A percentile compares a stretch with the other conserved stretches of the same genome.
Conservation (phyloP, 2,797 vertebrate genomes). For the Antrozous pallidus region DNA sequence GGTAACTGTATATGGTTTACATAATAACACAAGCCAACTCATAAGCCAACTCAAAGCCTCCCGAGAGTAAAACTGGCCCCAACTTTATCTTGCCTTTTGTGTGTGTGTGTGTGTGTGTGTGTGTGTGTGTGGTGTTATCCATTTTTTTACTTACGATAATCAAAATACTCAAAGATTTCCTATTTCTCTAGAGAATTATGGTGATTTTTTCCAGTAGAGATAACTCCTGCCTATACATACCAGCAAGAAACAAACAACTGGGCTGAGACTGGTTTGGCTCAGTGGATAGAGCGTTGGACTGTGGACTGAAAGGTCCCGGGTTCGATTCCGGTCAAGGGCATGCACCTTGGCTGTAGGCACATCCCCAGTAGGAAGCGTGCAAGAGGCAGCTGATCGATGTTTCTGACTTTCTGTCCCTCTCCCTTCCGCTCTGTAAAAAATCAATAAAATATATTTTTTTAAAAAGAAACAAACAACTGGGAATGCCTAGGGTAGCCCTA, state of each 20-base stretch:
- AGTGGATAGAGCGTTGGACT: too few species aligned
- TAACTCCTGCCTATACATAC: too few species aligned
- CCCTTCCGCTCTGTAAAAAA: too few species aligned
- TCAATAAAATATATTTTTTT: too few species aligned
- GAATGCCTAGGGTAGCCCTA: neutral
- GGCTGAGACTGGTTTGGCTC: neutral
- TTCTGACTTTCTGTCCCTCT: too few species aligned
- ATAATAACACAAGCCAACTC: neutral
- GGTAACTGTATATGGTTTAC: neutral
- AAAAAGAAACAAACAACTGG: neutral
- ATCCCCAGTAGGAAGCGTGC: too few species aligned
- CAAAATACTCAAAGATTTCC: neutral
- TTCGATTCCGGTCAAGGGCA: too few species aligned
- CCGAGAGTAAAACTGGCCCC: neutral
- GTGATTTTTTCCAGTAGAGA: neutral
- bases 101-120: neutral
- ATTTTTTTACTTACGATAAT: slow-evolving; percentile 30
- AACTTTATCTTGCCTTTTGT: neutral
- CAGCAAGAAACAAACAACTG: too few species aligned
- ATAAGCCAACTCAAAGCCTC: neutral
- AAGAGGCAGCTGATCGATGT: too few species aligned
- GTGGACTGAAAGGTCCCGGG: too few species aligned
- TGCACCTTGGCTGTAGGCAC: too few species aligned
- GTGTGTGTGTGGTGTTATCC: too few species aligned
- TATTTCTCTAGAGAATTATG: neutral